Base-by-base conservation (phyloP, 1,140 invertebrate species). In the Bombus superbus region DNA sequence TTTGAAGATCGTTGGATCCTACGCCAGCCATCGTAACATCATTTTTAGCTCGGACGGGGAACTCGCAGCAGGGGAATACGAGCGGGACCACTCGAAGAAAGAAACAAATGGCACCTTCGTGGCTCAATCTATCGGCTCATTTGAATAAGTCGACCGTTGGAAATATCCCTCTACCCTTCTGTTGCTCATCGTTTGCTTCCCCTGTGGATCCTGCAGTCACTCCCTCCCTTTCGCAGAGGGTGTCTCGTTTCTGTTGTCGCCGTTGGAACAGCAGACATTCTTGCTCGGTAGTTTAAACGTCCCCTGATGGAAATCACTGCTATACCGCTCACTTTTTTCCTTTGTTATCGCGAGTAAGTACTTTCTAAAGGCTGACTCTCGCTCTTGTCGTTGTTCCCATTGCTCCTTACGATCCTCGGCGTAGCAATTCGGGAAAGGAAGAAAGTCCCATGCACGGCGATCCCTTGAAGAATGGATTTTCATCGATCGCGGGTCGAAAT, bases 81-180 rank as follows among this genome's bases (percentile, higher is more conserved):
- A 22, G 66, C 47, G 10, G 85, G 86, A 84, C 78, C 75, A 78
- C 86, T 88, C 87, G 77, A 69, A 80, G 89, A 90, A 88, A 90
- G 92, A 94, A 93, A 94, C 93, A 93, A 94, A 94, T 91, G 91
- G 91, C 88, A 92, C 86, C 92, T 91, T 89, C 89, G 91, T 89
- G 89, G 90, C 89, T 92, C 89, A 91, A 94, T 93, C 92, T 92
- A 93, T 92, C 89, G 91, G 83, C 83, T 94, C 92, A 93, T 94
- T 94, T 94, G 93, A 94, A 94, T 93, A 93, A 94, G 91, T 92
- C 92, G 89, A 79, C 75, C 85, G 83, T 83, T 74, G 83, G 77
- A 83, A 66, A 81, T 80, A 53, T 77, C 78, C 68, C 42, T n/a
- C 25, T 2, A 38, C 32, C n/a, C 62, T 25, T n/a, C 38, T 80